Percentiles rank a stretch among this genome's conserved stretches.
These are phyloP conservation scores for Tadarida brasiliensis DNA, from an alignment of 2,797 vertebrate species.

Conservation along the genomic window DNA sequence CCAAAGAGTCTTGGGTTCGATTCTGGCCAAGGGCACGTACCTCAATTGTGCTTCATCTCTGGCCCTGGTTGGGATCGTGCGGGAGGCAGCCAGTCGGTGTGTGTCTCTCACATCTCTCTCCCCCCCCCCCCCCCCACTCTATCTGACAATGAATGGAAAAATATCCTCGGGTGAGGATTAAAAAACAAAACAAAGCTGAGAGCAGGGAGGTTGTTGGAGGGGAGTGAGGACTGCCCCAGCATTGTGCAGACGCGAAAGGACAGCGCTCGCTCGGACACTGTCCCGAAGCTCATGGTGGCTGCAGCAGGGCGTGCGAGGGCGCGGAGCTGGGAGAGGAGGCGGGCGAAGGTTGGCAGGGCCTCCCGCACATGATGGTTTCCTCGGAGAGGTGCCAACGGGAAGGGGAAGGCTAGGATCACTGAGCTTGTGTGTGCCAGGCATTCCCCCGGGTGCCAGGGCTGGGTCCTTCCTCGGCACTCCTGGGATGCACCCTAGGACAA, in stretches of 20 bases:
- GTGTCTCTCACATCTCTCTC: no score
- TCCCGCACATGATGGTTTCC: accelerated
- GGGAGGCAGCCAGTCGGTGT: no score
- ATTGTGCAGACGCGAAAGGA: background rate
- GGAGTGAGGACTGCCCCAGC: accelerated
- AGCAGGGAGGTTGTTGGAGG: background rate
- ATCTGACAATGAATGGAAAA: no score
- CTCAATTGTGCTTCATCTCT: no score
- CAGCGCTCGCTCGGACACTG: accelerated
- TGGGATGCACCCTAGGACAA: background rate
- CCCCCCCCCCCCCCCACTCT: no score
- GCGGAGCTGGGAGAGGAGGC: accelerated
- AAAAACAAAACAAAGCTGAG: no score
- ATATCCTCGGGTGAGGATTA: no score
- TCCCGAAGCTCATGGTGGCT: background rate
- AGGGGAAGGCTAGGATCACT: accelerated
- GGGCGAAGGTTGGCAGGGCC: background rate
- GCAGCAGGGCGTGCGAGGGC: accelerated
- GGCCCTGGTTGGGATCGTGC: no score
- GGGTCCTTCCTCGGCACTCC: background rate
- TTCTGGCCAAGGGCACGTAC: no score
- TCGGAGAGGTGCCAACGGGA: background rate
- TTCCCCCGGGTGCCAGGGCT: no score
- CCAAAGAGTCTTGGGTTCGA: no score
- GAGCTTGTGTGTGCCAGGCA: accelerated